Percentiles rank a stretch among this genome's conserved stretches.
phyloP scores from a whole-genome alignment of 2,113 vertebrate species.

The Dendrocopos noguchii region DNA sequence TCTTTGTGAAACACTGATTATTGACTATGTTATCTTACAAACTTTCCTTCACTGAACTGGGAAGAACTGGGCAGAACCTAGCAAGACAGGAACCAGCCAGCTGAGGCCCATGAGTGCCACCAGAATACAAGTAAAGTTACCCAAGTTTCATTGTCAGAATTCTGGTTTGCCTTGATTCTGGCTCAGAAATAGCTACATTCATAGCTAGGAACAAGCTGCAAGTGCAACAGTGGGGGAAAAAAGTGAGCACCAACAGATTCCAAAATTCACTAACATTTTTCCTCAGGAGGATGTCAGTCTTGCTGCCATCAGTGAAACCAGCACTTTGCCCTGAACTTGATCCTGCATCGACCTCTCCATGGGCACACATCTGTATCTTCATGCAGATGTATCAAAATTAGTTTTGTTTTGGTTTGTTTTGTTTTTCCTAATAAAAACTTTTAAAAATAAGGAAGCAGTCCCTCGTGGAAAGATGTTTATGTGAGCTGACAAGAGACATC shows the following conservation, averaged over 20 bases:
- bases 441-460: neutral
- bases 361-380: neutral
- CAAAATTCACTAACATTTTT: neutral
- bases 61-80: neutral
- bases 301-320: neutral
- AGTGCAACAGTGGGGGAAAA: neutral
- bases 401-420: neutral
- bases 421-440: neutral
- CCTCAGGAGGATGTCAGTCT: neutral
- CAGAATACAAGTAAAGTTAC: neutral
- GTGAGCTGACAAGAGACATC: neutral
- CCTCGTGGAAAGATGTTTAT: neutral
- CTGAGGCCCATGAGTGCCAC: neutral
- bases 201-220: neutral
- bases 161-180: neutral
- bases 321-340: neutral
- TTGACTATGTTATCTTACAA: neutral
- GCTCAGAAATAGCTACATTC: neutral
- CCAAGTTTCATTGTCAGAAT: neutral
- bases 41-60: neutral
- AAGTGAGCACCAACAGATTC: neutral
- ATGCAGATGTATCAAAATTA: neutral
- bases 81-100: neutral
- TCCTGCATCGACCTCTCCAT: neutral
- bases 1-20: neutral